Percentiles rank a stretch among this genome's conserved stretches.
phyloP scores from a whole-genome alignment of 2,888 invertebrate genomes.

The Lycia hirtaria region DNA sequence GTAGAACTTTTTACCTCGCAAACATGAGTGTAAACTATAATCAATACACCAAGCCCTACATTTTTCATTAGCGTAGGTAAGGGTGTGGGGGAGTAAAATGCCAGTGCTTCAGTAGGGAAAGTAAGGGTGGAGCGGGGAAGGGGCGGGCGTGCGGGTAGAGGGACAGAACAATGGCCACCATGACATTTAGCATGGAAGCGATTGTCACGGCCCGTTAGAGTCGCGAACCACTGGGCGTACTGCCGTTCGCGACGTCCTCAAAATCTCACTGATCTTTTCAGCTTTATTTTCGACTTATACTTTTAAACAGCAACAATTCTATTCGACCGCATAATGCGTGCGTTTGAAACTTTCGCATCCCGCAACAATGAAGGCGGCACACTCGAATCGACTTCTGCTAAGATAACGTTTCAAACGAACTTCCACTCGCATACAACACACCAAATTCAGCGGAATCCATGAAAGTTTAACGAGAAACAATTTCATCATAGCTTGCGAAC shows the following conservation, averaged over 20 bases:
- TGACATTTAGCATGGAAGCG: constrained; percentile 85
- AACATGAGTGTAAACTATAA: constrained; percentile 46
- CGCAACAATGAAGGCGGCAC: constrained; percentile 2
- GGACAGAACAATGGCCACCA: constrained; percentile 81
- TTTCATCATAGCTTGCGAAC: constrained; percentile 39
- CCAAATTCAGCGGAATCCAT: constrained; percentile 39
- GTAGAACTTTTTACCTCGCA: constrained; percentile 30
- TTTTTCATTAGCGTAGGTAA: constrained; percentile 73
- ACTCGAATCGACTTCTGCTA: constrained; percentile 4
- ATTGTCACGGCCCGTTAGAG: constrained; percentile 82
- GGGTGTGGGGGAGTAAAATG: constrained; percentile 72
- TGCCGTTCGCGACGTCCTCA: constrained; percentile 67
- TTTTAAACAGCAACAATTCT: constrained; percentile 33
- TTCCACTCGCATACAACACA: constrained; percentile 47
- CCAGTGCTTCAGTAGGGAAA: constrained; percentile 70
- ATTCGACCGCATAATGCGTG: constrained; percentile 2
- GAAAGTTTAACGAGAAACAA: constrained; percentile 42
- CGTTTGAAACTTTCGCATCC: constrained; percentile 5
- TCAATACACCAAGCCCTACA: constrained; percentile 65
- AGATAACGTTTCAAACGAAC: constrained; percentile 18
- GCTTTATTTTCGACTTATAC: constrained; percentile 30
- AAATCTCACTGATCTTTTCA: constrained; percentile 62
- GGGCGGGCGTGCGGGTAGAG: constrained; percentile 52
- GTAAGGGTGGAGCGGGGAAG: constrained; percentile 56
- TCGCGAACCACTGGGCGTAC: constrained; percentile 72